Evolutionary conservation across 2,888 invertebrate species (phyloP).

Genomic region (Phaedon cochleariae): DNA sequence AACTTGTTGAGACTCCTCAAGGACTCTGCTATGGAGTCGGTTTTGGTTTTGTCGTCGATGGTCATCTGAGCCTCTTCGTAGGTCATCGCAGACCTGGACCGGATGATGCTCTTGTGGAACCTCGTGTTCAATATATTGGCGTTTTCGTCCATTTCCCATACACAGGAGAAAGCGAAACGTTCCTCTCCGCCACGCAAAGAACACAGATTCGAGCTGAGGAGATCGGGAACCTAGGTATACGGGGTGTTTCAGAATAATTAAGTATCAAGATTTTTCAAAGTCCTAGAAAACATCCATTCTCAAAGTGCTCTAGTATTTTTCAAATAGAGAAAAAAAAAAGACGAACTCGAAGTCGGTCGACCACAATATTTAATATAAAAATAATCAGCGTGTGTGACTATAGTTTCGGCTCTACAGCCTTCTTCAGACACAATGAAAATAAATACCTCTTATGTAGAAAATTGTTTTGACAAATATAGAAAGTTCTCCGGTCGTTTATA

Average conservation of each 20-base stretch:
- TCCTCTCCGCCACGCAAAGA: slow-evolving; percentile 91
- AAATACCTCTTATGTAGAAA: no score
- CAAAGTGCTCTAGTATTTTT: no score
- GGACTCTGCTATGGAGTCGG: slow-evolving; percentile 77
- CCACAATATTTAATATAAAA: no score
- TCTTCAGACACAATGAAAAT: no score
- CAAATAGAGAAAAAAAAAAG: no score
- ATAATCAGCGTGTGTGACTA: no score
- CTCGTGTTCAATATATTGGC: slow-evolving; percentile 83
- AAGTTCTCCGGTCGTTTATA: no score
- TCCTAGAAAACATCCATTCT: no score
- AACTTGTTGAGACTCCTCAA: slow-evolving; percentile 84
- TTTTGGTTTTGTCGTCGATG: slow-evolving; percentile 82
- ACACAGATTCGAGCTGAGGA: slow-evolving; percentile 95
- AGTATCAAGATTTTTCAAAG: no score
- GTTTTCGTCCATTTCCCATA: slow-evolving; percentile 91
- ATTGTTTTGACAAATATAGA: no score
- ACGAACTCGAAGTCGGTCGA: no score
- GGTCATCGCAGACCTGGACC: slow-evolving; percentile 91
- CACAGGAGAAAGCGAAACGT: slow-evolving; percentile 92
- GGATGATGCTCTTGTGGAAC: slow-evolving; percentile 93
- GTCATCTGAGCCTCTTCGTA: slow-evolving; percentile 96
- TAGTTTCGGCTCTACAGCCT: no score
- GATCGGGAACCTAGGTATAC: slow-evolving; percentile 70
- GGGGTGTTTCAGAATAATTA: slow-evolving; percentile 1